Conservation (phyloP, 1,140 invertebrate species). For the Laodelphax striatellus region DNA sequence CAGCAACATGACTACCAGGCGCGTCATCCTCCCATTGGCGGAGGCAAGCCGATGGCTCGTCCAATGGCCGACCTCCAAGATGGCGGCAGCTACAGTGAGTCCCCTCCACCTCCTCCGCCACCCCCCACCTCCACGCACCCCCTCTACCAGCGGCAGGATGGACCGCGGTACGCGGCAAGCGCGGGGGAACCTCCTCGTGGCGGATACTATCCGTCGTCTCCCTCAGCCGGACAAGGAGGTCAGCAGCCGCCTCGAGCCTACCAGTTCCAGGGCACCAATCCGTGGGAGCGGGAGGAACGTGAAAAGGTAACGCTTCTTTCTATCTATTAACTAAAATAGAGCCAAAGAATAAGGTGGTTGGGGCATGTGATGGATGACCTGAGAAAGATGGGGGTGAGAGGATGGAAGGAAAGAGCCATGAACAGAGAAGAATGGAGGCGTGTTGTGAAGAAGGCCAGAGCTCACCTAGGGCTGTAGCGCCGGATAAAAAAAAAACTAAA, state of each 20-base stretch:
- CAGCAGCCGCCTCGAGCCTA: constrained; percentile 33
- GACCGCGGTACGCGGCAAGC: constrained; percentile 46
- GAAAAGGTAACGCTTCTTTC: constrained; percentile 69
- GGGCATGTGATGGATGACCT: too few species aligned
- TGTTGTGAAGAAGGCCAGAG: too few species aligned
- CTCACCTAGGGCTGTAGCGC: too few species aligned
- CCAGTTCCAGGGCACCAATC: constrained; percentile 51
- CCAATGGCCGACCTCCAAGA: constrained; percentile 21
- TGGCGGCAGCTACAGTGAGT: constrained; percentile 32
- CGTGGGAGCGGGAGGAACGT: constrained; percentile 80
- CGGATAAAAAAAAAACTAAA: too few species aligned
- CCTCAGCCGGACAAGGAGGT: constrained; percentile 22
- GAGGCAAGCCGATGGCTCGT: constrained; percentile 19
- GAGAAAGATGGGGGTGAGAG: too few species aligned
- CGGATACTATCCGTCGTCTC: constrained; percentile 47
- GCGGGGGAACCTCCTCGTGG: constrained; percentile 62
- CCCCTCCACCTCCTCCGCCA: constrained; percentile 52
- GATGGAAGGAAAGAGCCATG: too few species aligned
- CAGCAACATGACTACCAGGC: constrained; percentile 4
- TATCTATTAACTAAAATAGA: too few species aligned
- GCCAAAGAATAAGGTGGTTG: too few species aligned
- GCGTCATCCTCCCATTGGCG: background rate
- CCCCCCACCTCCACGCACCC: constrained; percentile 61
- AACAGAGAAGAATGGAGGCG: too few species aligned
- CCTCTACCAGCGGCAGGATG: constrained; percentile 35